A percentile compares a stretch with the other conserved stretches of the same genome.
These are phyloP conservation scores for Amphipoea lucens DNA, from an alignment of 2,888 invertebrate species.

Conservation along the genomic window DNA sequence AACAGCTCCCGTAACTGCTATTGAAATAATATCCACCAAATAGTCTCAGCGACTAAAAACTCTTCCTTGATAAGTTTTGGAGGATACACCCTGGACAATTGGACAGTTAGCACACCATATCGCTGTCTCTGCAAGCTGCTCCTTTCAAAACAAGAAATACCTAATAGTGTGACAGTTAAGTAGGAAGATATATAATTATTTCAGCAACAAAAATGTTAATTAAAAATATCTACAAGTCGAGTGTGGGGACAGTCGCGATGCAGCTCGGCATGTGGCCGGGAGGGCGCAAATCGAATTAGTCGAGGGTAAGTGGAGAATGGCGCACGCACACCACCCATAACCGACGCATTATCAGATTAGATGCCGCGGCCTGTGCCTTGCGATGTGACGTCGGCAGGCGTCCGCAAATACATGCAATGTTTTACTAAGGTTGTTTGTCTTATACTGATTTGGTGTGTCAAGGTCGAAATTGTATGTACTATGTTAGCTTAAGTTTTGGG, in stretches of 20 bases:
- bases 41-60: neutral
- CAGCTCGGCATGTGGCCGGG: constrained; percentile 78
- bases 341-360: constrained; percentile 80
- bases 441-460: constrained; percentile 68
- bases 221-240: constrained; percentile 79
- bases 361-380: constrained; percentile 59
- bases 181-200: constrained; percentile 17
- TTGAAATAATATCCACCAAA: neutral
- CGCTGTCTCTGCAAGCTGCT: neutral
- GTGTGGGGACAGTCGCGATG: constrained; percentile 72
- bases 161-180: neutral
- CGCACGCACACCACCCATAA: constrained; percentile 79
- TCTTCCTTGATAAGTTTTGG: neutral
- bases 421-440: constrained; percentile 64
- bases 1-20: neutral
- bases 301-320: constrained; percentile 72
- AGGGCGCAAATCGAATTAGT: constrained; percentile 80
- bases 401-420: constrained; percentile 66
- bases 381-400: constrained; percentile 64
- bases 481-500: constrained; percentile 6
- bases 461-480: constrained; percentile 65
- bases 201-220: constrained; percentile 70
- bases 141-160: neutral
- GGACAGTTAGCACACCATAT: neutral
- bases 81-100: neutral